phyloP scores from a whole-genome alignment of 2,113 vertebrate genomes.

The Triplophysa tibetana region DNA sequence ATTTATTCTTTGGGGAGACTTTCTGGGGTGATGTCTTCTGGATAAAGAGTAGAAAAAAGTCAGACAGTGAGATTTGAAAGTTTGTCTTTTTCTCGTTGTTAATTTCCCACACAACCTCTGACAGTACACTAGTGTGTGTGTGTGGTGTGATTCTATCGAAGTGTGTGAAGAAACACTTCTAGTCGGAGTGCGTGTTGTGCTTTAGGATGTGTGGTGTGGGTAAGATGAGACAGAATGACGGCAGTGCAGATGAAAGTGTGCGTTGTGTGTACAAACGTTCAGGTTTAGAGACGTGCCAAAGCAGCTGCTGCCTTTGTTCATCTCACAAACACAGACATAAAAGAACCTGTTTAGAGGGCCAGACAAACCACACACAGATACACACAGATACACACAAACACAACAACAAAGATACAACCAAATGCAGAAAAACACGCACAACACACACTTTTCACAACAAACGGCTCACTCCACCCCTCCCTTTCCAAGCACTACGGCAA shows the following conservation, averaged over 20 bases:
- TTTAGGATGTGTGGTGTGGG: constrained; percentile 19
- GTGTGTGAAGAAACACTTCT: constrained; percentile 33
- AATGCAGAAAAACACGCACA: background rate
- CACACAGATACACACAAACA: background rate
- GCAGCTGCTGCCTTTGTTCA: constrained; percentile 53
- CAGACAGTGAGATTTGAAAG: too few species aligned
- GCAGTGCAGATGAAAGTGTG: constrained; percentile 50
- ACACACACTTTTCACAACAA: background rate
- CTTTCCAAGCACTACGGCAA: too few species aligned
- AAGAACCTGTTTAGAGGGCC: constrained; percentile 45
- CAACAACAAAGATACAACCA: background rate
- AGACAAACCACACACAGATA: background rate
- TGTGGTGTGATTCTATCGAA: background rate
- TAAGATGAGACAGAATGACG: constrained; percentile 36
- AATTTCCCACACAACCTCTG: too few species aligned
- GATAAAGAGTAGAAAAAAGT: too few species aligned
- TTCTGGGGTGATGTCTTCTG: too few species aligned
- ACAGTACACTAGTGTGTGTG: too few species aligned
- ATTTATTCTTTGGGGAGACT: too few species aligned
- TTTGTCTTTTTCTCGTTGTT: too few species aligned
- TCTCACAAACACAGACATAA: constrained; percentile 50
- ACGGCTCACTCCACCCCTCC: too few species aligned
- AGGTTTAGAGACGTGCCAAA: constrained; percentile 32
- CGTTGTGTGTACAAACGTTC: constrained; percentile 7
- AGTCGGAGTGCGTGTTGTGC: constrained; percentile 32